These are phyloP conservation scores for Oenanthe oenanthe DNA, from an alignment of 2,113 vertebrate species.

Conservation along the genomic window DNA sequence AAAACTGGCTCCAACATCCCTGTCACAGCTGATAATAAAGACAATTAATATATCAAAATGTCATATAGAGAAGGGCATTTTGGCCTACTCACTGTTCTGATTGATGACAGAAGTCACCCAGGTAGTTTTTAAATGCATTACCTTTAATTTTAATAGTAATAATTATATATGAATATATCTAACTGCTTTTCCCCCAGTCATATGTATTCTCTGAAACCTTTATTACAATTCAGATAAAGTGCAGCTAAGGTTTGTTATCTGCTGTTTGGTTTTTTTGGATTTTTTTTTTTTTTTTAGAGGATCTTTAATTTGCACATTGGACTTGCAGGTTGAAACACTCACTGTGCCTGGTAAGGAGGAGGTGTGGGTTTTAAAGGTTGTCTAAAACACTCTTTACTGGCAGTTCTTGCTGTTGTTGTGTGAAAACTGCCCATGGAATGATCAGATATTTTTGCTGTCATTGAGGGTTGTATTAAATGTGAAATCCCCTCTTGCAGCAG, in stretches of 20 bases:
- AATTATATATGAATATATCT: neutral
- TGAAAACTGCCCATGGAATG: neutral
- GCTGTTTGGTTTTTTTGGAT: too few relatives aligned
- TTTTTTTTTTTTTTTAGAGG: neutral
- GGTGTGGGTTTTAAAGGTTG: neutral
- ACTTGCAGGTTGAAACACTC: rapidly evolving
- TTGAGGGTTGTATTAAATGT: neutral
- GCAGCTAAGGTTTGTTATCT: neutral
- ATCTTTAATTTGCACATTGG: neutral
- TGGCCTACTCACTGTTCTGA: neutral
- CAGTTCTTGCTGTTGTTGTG: neutral
- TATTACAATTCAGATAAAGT: neutral
- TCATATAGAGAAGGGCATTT: neutral
- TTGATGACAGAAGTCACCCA: neutral
- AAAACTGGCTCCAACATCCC: neutral
- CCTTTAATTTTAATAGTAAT: neutral
- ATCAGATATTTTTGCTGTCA: neutral
- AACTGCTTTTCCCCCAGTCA: neutral
- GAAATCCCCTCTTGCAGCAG: neutral
- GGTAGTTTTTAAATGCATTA: neutral
- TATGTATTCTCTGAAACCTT: neutral
- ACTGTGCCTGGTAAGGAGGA: neutral
- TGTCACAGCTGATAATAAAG: neutral
- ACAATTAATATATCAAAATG: neutral
- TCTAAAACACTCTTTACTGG: neutral